These are phyloP conservation scores for Acrobasis consociella DNA, from an alignment of 2,888 invertebrate species.

Conservation along the genomic window DNA sequence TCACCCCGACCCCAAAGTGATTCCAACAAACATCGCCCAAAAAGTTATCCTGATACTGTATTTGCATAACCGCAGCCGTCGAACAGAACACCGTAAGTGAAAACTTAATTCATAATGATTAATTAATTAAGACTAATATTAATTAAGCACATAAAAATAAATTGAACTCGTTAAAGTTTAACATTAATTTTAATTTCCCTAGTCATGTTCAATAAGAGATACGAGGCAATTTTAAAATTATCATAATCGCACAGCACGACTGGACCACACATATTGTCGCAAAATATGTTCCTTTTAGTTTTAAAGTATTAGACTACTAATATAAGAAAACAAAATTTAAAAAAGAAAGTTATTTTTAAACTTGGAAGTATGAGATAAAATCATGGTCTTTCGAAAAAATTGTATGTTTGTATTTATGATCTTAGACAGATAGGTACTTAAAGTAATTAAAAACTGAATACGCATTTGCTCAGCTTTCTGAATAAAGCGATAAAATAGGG, in stretches of 20 bases:
- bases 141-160: slow-evolving; percentile 10
- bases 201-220: neutral
- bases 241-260: slow-evolving; percentile 7
- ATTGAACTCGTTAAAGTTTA: slow-evolving; percentile 3
- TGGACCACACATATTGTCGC: slow-evolving; percentile 4
- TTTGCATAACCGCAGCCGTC: slow-evolving; percentile 51
- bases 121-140: slow-evolving; percentile 10
- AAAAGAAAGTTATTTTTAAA: neutral
- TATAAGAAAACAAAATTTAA: neutral
- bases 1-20: slow-evolving; percentile 45
- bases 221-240: slow-evolving; percentile 12
- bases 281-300: neutral
- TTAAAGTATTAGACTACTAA: too few relatives aligned
- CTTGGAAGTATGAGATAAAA: too few relatives aligned
- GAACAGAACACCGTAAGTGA: slow-evolving; percentile 26
- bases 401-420: neutral
- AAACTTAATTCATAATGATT: slow-evolving; percentile 16
- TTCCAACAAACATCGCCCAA: slow-evolving; percentile 58
- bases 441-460: slow-evolving; percentile 16
- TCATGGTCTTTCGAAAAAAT: too few relatives aligned
- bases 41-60: slow-evolving; percentile 63
- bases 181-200: slow-evolving; percentile 18
- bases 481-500: slow-evolving; percentile 27
- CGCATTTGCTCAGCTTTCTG: slow-evolving; percentile 26
- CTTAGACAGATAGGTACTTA: neutral